A percentile compares a stretch with the other conserved stretches of the same genome.
These are phyloP conservation scores for Nymphalis polychloros DNA, from an alignment of 2,888 invertebrate genomes.

Conservation along the genomic window DNA sequence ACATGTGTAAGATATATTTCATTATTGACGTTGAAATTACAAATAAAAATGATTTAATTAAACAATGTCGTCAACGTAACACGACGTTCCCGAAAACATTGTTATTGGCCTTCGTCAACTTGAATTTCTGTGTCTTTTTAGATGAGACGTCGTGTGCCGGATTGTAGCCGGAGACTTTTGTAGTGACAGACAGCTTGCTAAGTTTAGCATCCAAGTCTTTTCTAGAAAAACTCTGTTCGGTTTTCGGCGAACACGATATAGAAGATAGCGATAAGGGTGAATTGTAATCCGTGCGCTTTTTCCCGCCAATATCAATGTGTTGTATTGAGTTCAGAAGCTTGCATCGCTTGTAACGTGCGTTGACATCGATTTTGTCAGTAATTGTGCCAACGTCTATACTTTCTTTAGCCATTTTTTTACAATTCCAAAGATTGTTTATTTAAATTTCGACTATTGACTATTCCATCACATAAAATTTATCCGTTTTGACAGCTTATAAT, in stretches of 20 bases:
- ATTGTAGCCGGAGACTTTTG: constrained; percentile 50
- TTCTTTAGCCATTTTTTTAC: constrained; percentile 20
- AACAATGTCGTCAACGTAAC: not conserved
- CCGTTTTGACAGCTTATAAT: not conserved
- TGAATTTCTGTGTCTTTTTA: constrained; percentile 35
- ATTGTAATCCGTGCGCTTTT: constrained; percentile 40
- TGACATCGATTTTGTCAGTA: constrained; percentile 7
- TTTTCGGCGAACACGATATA: constrained; percentile 42
- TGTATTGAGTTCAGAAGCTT: constrained; percentile 48
- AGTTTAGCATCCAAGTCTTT: constrained; percentile 42
- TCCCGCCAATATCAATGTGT: constrained; percentile 58
- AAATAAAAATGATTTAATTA: too few species aligned
- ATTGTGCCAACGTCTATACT: constrained; percentile 23
- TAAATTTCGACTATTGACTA: not conserved
- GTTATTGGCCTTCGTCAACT: constrained; percentile 15
- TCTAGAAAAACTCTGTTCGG: constrained; percentile 10
- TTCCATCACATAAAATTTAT: constrained; percentile 6
- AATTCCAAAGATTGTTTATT: too few species aligned
- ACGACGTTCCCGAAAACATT: constrained; percentile 28
- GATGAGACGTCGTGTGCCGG: constrained; percentile 55
- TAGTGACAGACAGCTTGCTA: constrained; percentile 47
- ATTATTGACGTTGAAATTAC: too few species aligned
- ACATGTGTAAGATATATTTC: too few species aligned
- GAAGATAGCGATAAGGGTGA: constrained; percentile 38
- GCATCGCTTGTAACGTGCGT: constrained; percentile 49